Evolutionary conservation across 2,113 vertebrate genomes (phyloP).

Genomic region (Phyllopteryx taeniolatus): DNA sequence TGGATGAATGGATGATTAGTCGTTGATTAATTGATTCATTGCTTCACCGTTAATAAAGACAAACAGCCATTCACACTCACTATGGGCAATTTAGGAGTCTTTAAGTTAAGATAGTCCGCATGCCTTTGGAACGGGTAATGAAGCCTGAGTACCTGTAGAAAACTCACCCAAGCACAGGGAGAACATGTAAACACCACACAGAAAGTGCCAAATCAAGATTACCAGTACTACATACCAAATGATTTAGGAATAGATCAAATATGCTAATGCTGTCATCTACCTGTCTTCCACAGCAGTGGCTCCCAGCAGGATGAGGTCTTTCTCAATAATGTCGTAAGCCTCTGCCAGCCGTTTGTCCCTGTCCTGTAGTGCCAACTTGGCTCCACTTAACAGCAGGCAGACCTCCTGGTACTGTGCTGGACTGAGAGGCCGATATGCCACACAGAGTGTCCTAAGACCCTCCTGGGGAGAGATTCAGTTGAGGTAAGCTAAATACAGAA

Average conservation of each 20-base stretch:
- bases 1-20: no score
- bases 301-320: slow-evolving; percentile 86
- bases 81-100: no score
- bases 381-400: slow-evolving; percentile 74
- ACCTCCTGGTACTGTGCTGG: slow-evolving; percentile 75
- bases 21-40: no score
- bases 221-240: not conserved
- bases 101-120: not conserved
- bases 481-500: not conserved
- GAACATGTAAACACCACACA: not conserved
- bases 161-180: not conserved
- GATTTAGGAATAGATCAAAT: not conserved
- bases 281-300: slow-evolving; percentile 97
- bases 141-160: not conserved
- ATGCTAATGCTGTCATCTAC: slow-evolving; percentile 55
- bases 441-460: slow-evolving; percentile 89
- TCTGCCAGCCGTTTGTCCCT: slow-evolving; percentile 87
- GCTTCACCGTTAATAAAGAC: no score
- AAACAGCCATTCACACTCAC: no score
- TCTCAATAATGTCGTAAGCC: slow-evolving; percentile 89
- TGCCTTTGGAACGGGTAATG: not conserved
- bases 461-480: slow-evolving; percentile 72
- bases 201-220: not conserved
- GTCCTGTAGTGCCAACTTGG: slow-evolving; percentile 88
- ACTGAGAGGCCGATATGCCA: slow-evolving; percentile 85